These are phyloP conservation scores for Eugnorisma glareosa DNA, from an alignment of 2,888 invertebrate genomes.

Conservation along the genomic window DNA sequence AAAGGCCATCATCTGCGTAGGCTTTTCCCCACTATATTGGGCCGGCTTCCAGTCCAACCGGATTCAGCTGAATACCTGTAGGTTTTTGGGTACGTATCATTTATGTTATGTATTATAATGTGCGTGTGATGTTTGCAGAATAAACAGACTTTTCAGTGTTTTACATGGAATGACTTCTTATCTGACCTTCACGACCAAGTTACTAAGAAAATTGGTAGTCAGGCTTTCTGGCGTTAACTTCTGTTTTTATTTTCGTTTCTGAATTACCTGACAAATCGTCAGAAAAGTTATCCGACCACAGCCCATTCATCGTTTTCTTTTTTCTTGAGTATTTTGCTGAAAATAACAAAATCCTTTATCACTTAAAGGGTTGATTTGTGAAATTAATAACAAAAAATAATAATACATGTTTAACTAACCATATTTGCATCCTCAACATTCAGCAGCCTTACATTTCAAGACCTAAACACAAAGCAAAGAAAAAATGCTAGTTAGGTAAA, in stretches of 20 bases:
- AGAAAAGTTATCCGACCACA: neutral
- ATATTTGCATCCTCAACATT: constrained; percentile 7
- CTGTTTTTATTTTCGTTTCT: neutral
- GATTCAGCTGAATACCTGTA: neutral
- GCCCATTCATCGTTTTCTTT: neutral
- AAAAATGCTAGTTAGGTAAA: neutral
- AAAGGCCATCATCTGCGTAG: neutral
- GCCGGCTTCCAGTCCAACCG: neutral
- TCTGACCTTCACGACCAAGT: neutral
- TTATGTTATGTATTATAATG: neutral
- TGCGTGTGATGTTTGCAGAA: neutral
- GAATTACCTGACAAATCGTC: neutral
- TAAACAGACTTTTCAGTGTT: neutral
- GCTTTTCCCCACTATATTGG: neutral
- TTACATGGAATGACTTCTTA: neutral
- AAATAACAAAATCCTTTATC: neutral
- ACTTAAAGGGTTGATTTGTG: neutral
- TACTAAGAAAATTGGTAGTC: neutral
- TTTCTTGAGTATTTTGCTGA: constrained; percentile 3
- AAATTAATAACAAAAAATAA: neutral
- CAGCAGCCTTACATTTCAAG: neutral
- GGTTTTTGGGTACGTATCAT: neutral
- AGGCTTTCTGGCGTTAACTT: neutral
- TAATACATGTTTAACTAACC: neutral
- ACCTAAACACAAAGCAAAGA: constrained; percentile 1